Evolutionary conservation across 2,888 invertebrate genomes (phyloP), one percentile per base, ranked within the genome.

Genomic region (Digitonthophagus gazella): DNA sequence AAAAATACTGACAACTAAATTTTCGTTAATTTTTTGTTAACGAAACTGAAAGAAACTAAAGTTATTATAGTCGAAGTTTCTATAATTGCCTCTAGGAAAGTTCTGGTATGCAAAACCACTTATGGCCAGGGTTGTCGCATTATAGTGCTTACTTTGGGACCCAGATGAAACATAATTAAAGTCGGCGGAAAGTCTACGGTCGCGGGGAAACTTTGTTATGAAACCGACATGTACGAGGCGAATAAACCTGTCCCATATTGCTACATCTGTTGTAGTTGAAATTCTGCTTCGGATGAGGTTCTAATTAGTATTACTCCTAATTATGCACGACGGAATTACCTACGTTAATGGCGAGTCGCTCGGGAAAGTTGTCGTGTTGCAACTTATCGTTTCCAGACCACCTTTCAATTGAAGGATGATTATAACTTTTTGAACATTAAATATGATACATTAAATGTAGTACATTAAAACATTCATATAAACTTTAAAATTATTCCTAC

Each of bases 271-370:
- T 73, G 71, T 73, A 73, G 71, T 71, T 65, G 68, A 67, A 71
- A 67, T 71, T 69, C 69, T 67, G 68, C 66, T 66, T 68, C 66
- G 68, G 71, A 71, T 73, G 71, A 71, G 67, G 70, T 73, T 69
- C 73, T 71, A 72, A 73, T 73, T 73, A 72, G 70, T 73, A 71
- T 68, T 64, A 69, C 66, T 70, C 67, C 69, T 70, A 71, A 73
- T 72, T 72, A 73, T 71, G 71, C 71, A 69, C 66, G 61, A 67
- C 61, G 72, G 69, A 72, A 72, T 73, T 73, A 68, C 63, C 69
- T 71, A 65, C 66, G 69, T 65, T 71, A 71, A 71, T 70, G 69
- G 68, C 58, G 28, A 44, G 28, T 11, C 28, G 28, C 3, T 44
- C 28, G 28, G 8, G 28, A 44, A 44, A 44, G 28, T 44, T 44